Base-by-base conservation (phyloP, 23 tunicate species). In the Aplidium turbinatum region DNA sequence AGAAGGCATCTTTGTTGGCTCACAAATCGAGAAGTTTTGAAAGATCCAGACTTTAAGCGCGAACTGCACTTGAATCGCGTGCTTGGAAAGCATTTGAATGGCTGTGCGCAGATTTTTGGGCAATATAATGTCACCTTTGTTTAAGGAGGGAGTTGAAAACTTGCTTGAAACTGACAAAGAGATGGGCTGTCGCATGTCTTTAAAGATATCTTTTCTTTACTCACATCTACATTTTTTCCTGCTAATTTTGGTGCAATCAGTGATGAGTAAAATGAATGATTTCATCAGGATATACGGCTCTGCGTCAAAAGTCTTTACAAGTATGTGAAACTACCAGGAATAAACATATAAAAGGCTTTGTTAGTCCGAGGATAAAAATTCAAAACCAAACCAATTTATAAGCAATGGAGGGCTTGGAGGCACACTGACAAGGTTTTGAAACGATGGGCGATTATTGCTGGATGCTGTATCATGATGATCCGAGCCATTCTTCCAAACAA, bases 21-120 rank as follows among this genome's bases (percentile, higher is more conserved):
- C 23, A 54, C 61, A 54, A 54, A 13, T 54, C 22, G 21, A 54
- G 21, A 54, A 54, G 23, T 54, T 54, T 20, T 54, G 21, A 54
- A n/a, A 6, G 22, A 54, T 54, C 22, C 61, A 9, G 21, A 54
- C 21, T 54, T 54, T 54, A 54, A 54, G 21, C 21, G 61, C 61
- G 6, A 25, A 54, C 61, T 54, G 61, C 61, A 54, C 6, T 54
- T 54, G 61, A 54, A 54, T n/a, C 6, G 61, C 61, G 23, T 54
- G 61, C 61, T 54, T 54, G 61, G 61, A 54, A 54, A 54, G 6
- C 21, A 54, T 54, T 54, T 54, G 61, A 54, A 5, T 54, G 61
- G 61, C 61, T 54, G 61, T 13, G 61, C 21, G 61, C 61, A 54
- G 21, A 54, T 20, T 54, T 54, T 54, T 54, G 23, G 22, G 61